Percentiles rank a stretch among this genome's conserved stretches.
Evolutionary conservation across 30 jellyfish, hydroid and myxozoan genomes (phyloP).

Genomic region (Catostylus mosaicus): DNA sequence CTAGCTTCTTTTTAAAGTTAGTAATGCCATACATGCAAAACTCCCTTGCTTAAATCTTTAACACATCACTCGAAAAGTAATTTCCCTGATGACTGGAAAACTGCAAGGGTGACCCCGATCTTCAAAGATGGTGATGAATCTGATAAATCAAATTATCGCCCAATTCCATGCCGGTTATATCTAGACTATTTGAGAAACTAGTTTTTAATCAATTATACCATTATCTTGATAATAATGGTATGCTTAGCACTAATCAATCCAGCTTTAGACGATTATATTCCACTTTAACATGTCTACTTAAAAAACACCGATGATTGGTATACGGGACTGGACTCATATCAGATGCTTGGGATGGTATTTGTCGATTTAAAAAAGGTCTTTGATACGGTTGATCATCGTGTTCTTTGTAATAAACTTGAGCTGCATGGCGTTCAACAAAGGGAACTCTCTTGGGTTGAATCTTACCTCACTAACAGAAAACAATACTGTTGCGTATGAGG

Average conservation of each 20-base stretch:
- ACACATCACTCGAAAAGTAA: conserved; percentile 9
- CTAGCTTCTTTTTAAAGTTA: not conserved
- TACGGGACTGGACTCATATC: no score
- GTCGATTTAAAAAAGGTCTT: no score
- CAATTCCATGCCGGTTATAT: conserved; percentile 16
- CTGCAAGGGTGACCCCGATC: no score
- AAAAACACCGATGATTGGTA: no score
- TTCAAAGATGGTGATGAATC: no score
- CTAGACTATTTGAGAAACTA: conserved; percentile 31
- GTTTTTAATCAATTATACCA: conserved; percentile 22
- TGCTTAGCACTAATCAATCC: conserved; percentile 15
- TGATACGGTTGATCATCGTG: no score
- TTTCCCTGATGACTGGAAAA: no score
- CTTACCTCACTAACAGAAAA: not conserved
- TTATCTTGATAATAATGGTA: not conserved
- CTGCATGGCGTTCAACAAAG: not conserved
- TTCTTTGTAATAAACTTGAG: no score
- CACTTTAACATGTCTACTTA: conserved; percentile 20
- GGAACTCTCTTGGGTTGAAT: not conserved
- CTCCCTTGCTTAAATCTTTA: conserved; percentile 4
- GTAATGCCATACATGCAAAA: conserved; percentile 5
- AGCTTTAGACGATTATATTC: conserved; percentile 15
- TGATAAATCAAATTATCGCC: no score
- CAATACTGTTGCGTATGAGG: not conserved
- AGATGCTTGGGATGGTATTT: no score